Conservation (phyloP, 2,113 vertebrate species). For the Silurus glanis region DNA sequence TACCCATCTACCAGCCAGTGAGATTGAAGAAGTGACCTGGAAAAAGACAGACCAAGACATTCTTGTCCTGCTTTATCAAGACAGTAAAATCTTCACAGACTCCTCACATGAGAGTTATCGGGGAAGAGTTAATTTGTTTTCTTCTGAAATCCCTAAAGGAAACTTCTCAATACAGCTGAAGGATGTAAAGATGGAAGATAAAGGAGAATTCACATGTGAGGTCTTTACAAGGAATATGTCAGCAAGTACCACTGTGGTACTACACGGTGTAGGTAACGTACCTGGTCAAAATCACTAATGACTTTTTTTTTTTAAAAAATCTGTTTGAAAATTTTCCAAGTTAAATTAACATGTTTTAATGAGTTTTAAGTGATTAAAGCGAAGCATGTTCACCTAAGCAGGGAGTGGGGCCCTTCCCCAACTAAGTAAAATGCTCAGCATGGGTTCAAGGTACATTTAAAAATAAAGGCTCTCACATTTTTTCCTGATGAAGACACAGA, state of each 20-base stretch:
- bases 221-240: conserved; percentile 21
- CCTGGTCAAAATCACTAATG: too few relatives aligned
- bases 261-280: conserved; percentile 40
- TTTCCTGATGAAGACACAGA: too few relatives aligned
- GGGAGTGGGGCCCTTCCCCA: too few relatives aligned
- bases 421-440: too few relatives aligned
- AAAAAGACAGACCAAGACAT: conserved; percentile 23
- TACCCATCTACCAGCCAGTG: conserved; percentile 7
- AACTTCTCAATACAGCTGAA: conserved; percentile 52
- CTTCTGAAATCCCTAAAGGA: conserved; percentile 48
- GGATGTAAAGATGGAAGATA: conserved; percentile 41
- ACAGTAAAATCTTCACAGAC: background rate
- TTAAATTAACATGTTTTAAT: too few relatives aligned
- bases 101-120: conserved; percentile 26
- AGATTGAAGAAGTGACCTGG: conserved; percentile 49
- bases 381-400: too few relatives aligned
- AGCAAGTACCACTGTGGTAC: background rate
- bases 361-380: too few relatives aligned
- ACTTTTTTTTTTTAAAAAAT: too few relatives aligned
- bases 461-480: too few relatives aligned
- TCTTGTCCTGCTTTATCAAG: conserved; percentile 32
- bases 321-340: too few relatives aligned
- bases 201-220: conserved; percentile 46
- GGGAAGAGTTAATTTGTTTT: conserved; percentile 45
- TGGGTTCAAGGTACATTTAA: too few relatives aligned